phyloP scores from a whole-genome alignment of 1,140 invertebrate species.

The Battus philenor region DNA sequence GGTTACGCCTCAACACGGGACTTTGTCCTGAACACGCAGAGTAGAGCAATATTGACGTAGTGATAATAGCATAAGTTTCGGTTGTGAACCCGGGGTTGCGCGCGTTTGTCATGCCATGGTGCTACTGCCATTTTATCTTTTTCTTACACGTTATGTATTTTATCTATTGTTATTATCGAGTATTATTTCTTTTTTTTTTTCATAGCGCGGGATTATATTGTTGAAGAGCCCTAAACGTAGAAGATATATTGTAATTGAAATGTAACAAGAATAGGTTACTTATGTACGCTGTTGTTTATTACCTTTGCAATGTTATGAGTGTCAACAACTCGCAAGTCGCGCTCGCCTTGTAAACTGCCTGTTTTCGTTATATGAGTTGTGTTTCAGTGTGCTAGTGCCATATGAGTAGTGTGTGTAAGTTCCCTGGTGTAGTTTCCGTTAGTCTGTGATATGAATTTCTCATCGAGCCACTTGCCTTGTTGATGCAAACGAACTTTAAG shows the following conservation, averaged over 20 bases:
- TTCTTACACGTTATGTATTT: conserved; percentile 41
- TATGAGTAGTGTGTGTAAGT: conserved; percentile 64
- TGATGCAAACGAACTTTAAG: conserved; percentile 25
- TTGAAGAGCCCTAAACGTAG: conserved; percentile 51
- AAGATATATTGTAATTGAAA: conserved; percentile 65
- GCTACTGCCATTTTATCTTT: conserved; percentile 49
- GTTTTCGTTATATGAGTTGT: conserved; percentile 35
- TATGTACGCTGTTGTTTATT: conserved; percentile 9
- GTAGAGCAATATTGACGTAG: conserved; percentile 64
- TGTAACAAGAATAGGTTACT: conserved; percentile 41
- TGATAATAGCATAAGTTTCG: conserved; percentile 72
- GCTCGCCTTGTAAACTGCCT: conserved; percentile 25
- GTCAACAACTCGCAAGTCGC: background rate
- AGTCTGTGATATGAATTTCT: conserved; percentile 70
- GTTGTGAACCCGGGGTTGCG: conserved; percentile 60
- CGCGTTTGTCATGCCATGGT: conserved; percentile 49
- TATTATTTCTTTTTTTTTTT: conserved; percentile 54
- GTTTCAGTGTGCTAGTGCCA: conserved; percentile 67
- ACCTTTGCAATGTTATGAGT: conserved; percentile 22
- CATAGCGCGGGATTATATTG: conserved; percentile 49
- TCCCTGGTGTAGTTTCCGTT: conserved; percentile 58
- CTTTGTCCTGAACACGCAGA: conserved; percentile 44
- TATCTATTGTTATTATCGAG: conserved; percentile 61
- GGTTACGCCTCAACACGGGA: conserved; percentile 29
- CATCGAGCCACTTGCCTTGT: conserved; percentile 56